Percentiles rank a stretch among this genome's conserved stretches.
These are phyloP conservation scores for Oncorhynchus masou DNA, from an alignment of 2,113 vertebrate genomes.

Conservation along the genomic window DNA sequence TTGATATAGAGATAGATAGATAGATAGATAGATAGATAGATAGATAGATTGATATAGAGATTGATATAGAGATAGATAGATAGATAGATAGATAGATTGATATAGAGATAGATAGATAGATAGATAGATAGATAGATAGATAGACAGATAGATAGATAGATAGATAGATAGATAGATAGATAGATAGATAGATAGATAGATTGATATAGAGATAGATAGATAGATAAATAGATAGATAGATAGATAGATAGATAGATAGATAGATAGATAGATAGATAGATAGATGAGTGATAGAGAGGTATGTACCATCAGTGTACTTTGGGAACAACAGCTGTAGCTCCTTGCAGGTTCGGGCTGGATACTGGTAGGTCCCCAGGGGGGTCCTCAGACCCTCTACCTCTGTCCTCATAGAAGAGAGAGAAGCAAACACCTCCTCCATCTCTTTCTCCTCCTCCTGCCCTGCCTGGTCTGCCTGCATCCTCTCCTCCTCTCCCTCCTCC, in stretches of 20 bases:
- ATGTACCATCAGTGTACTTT: conserved; percentile 83
- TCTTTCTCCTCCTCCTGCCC: conserved; percentile 78
- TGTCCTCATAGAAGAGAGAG: conserved; percentile 88
- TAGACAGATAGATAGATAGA: too few relatives aligned
- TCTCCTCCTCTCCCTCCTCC: conserved; percentile 56
- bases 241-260: background rate
- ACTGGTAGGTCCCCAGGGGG: conserved; percentile 86
- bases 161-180: too few relatives aligned
- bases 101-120: background rate
- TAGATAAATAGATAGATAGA: background rate
- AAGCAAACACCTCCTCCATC: conserved; percentile 95
- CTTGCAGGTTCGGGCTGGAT: conserved; percentile 94
- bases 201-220: too few relatives aligned
- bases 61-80: too few relatives aligned
- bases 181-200: background rate
- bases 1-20: too few relatives aligned
- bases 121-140: too few relatives aligned
- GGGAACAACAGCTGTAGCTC: conserved; percentile 91
- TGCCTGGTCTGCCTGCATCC: conserved; percentile 63
- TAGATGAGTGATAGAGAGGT: background rate
- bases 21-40: background rate
- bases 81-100: too few relatives aligned
- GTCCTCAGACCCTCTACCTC: conserved; percentile 95
- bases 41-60: background rate
- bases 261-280: background rate